phyloP scores from a whole-genome alignment of 2,113 vertebrate species.

The Percina caprodes region DNA sequence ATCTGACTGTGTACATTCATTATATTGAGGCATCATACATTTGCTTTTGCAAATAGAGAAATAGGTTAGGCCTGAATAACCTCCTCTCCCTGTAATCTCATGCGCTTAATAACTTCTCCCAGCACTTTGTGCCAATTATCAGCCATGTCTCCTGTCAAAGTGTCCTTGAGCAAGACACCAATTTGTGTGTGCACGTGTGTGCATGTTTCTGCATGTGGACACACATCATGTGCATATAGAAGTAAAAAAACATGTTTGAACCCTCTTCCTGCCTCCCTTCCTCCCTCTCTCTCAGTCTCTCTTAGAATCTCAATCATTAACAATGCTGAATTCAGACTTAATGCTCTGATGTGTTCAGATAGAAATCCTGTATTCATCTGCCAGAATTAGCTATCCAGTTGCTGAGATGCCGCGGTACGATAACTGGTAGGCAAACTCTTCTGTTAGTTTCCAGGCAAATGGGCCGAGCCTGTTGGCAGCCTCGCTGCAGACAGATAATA shows the following conservation, averaged over 20 bases:
- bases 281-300: not conserved
- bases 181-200: not conserved
- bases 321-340: constrained; percentile 31
- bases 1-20: not conserved
- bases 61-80: not conserved
- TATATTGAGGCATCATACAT: no score
- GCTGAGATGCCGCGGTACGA: constrained; percentile 61
- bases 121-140: constrained; percentile 12
- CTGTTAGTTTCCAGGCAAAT: constrained; percentile 64
- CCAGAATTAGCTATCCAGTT: constrained; percentile 52
- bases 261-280: constrained; percentile 4
- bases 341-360: constrained; percentile 38
- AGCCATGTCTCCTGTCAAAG: not conserved
- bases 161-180: constrained; percentile 6
- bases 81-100: not conserved
- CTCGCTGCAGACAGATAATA: constrained; percentile 68
- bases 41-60: not conserved
- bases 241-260: not conserved
- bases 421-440: constrained; percentile 63
- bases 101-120: not conserved
- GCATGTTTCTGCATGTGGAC: not conserved
- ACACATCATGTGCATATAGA: not conserved
- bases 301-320: constrained; percentile 31
- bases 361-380: constrained; percentile 47
- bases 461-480: constrained; percentile 66